phyloP scores from a whole-genome alignment of 2,888 invertebrate genomes.

The Phania funesta region DNA sequence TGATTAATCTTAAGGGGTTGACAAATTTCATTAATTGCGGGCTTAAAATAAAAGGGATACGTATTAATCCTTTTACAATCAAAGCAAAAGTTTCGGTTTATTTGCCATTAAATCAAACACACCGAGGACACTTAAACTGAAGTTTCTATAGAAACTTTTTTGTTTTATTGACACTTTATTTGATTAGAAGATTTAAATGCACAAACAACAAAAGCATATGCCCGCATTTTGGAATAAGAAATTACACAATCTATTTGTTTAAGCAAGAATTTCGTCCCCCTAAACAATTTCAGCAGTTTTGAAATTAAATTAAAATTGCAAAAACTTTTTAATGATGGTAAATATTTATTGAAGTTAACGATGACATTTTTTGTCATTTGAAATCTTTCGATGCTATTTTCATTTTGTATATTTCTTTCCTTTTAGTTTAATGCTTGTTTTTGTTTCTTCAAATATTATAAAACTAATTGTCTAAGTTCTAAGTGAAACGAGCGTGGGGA shows the following conservation, averaged over 20 bases:
- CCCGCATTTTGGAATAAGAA: slow-evolving; percentile 32
- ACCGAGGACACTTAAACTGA: background rate
- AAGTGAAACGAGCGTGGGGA: too few relatives aligned
- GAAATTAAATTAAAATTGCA: slow-evolving; percentile 34
- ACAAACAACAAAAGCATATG: slow-evolving; percentile 12
- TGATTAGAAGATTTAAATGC: background rate
- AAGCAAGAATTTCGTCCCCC: background rate
- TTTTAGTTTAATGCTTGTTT: slow-evolving; percentile 12
- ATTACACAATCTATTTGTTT: background rate
- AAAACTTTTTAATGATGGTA: slow-evolving; percentile 61
- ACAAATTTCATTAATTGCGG: slow-evolving; percentile 7
- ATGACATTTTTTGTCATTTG: slow-evolving; percentile 25
- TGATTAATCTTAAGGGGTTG: background rate
- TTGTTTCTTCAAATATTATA: background rate
- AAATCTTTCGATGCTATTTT: background rate
- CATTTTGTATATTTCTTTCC: background rate
- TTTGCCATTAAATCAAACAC: background rate
- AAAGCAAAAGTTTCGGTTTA: background rate
- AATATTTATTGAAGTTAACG: slow-evolving; percentile 60
- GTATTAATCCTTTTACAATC: background rate
- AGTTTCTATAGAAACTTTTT: background rate
- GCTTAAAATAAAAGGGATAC: background rate
- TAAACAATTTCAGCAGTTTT: slow-evolving; percentile 22
- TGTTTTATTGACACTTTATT: slow-evolving; percentile 15
- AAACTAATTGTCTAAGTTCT: slow-evolving; percentile 33